A percentile compares a stretch with the other conserved stretches of the same genome.
Evolutionary conservation across 2,888 invertebrate species (phyloP).

Genomic region (Pyralis farinalis): DNA sequence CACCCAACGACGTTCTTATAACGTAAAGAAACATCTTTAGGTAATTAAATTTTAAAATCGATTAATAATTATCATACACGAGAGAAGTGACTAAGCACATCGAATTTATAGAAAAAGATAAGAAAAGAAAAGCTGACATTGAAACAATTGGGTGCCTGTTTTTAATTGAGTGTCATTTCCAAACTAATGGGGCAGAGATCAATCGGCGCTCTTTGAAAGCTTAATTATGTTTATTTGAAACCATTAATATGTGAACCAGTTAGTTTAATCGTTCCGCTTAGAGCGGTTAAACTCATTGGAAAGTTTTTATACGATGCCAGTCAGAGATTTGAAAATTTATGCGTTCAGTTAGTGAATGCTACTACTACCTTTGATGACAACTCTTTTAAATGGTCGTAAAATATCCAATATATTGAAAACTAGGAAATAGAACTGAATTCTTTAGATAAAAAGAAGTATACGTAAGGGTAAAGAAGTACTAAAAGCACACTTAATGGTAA

Average conservation of each 20-base stretch:
- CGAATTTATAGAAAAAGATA: slow-evolving; percentile 13
- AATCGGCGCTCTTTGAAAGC: slow-evolving; percentile 67
- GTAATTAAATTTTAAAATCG: slow-evolving; percentile 8
- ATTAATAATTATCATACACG: slow-evolving; percentile 12
- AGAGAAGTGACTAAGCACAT: slow-evolving; percentile 17
- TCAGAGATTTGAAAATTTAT: slow-evolving; percentile 20
- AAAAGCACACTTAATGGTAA: slow-evolving; percentile 6
- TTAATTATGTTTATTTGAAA: slow-evolving; percentile 72
- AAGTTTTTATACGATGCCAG: slow-evolving; percentile 41
- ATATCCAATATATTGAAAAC: slow-evolving; percentile 24
- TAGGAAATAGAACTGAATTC: slow-evolving; percentile 10
- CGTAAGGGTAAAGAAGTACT: slow-evolving; percentile 14
- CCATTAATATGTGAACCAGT: slow-evolving; percentile 65
- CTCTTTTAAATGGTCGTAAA: slow-evolving; percentile 39
- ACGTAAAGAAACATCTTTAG: neutral
- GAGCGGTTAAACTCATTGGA: slow-evolving; percentile 41
- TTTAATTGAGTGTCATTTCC: slow-evolving; percentile 65
- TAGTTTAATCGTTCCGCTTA: slow-evolving; percentile 54
- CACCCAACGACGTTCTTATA: neutral
- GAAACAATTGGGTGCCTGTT: slow-evolving; percentile 39
- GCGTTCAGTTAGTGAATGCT: slow-evolving; percentile 30
- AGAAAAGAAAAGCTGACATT: slow-evolving; percentile 18
- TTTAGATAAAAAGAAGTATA: slow-evolving; percentile 17
- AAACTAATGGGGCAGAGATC: slow-evolving; percentile 56
- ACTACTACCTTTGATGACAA: slow-evolving; percentile 47